These are phyloP conservation scores for Sardinella longiceps DNA, from an alignment of 2,797 vertebrate species.

Conservation along the genomic window DNA sequence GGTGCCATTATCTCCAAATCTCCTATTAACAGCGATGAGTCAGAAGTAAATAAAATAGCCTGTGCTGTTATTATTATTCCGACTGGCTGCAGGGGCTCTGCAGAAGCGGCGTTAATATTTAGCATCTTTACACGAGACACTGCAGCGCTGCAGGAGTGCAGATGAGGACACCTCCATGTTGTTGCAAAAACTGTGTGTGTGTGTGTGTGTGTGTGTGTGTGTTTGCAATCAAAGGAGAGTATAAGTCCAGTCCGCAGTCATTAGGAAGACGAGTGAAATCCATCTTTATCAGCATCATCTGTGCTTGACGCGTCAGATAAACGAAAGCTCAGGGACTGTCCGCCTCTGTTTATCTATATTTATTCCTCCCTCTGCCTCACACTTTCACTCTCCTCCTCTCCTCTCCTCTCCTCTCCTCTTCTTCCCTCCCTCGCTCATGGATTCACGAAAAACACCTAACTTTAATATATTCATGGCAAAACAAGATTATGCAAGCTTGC, in stretches of 20 bases:
- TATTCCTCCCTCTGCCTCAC: conserved; percentile 11
- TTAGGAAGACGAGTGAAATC: background rate
- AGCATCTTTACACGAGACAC: background rate
- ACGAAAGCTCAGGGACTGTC: background rate
- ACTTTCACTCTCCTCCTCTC: background rate
- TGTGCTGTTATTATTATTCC: background rate
- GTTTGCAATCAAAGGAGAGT: background rate
- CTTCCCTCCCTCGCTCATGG: background rate
- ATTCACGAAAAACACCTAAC: background rate
- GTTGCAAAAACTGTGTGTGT: background rate
- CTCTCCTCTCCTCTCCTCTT: background rate
- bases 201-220: too few relatives aligned
- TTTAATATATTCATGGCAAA: background rate
- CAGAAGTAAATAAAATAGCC: background rate
- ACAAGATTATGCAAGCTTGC: background rate
- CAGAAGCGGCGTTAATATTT: background rate
- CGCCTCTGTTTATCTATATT: background rate
- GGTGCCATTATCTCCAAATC: background rate
- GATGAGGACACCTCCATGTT: background rate
- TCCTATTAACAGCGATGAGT: background rate
- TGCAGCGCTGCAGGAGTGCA: background rate
- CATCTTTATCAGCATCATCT: conserved; percentile 7
- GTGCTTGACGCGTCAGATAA: background rate
- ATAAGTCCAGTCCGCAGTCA: background rate
- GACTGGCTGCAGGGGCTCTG: background rate